Conservation (phyloP, 2,888 invertebrate genomes). For the Drosophila anomelani region DNA sequence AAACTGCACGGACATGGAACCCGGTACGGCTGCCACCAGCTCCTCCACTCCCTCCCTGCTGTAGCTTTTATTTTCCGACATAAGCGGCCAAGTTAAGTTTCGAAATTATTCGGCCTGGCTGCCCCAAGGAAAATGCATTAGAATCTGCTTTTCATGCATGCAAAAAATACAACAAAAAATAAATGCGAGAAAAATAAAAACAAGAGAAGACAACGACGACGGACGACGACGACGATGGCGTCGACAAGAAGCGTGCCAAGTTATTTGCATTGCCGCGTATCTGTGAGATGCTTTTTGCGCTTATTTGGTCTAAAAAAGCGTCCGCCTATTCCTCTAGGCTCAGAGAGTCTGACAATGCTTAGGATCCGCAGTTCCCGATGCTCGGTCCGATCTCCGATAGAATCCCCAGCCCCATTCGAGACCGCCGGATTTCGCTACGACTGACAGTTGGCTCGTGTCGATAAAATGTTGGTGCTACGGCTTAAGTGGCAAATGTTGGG, state of each 20-base stretch:
- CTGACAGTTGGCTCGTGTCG: conserved; percentile 79
- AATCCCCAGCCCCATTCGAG: conserved; percentile 10
- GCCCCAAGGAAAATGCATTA: conserved; percentile 66
- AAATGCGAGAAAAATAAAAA: conserved; percentile 41
- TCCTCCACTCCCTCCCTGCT: background rate
- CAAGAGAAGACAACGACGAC: conserved; percentile 22
- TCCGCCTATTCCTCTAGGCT: conserved; percentile 49
- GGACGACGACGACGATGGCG: conserved; percentile 24
- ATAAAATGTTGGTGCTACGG: conserved; percentile 61
- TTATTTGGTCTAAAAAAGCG: conserved; percentile 79
- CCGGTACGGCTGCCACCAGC: background rate
- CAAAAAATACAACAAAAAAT: conserved; percentile 43
- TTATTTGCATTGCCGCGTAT: conserved; percentile 70
- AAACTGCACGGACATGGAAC: conserved; percentile 54
- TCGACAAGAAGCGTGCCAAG: conserved; percentile 68
- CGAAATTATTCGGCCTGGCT: conserved; percentile 49
- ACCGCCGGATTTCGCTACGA: conserved; percentile 18
- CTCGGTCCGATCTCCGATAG: conserved; percentile 22
- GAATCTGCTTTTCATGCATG: conserved; percentile 75
- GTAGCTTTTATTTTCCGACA: conserved; percentile 25
- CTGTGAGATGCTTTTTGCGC: conserved; percentile 62
- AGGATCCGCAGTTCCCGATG: conserved; percentile 47
- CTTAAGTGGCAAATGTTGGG: conserved; percentile 50
- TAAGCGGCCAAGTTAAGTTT: conserved; percentile 56
- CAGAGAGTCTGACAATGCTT: conserved; percentile 74